Percentiles rank a stretch among this genome's conserved stretches.
These are phyloP conservation scores for Antheraea assamensis DNA, from an alignment of 2,888 invertebrate genomes.

Conservation along the genomic window DNA sequence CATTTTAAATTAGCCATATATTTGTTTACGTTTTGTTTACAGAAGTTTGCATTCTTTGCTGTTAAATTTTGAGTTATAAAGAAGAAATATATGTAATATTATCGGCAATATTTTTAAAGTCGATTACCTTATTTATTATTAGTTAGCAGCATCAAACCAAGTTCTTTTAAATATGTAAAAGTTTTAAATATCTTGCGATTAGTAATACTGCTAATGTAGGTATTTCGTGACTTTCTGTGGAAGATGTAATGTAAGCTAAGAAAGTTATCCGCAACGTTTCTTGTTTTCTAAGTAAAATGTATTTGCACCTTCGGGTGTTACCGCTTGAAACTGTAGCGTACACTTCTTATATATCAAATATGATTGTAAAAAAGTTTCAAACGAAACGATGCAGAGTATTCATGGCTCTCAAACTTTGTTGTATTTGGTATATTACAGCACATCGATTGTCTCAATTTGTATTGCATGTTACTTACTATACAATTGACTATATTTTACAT, in stretches of 20 bases:
- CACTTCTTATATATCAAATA: not conserved
- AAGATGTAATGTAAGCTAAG: not conserved
- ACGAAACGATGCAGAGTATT: not conserved
- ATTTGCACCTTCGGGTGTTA: not conserved
- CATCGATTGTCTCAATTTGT: not conserved
- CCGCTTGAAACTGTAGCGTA: not conserved
- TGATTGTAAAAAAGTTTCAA: not conserved
- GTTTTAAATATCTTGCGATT: not conserved
- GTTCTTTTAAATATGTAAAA: no score
- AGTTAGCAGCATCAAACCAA: no score
- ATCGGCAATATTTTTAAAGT: no score
- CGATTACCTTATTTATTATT: no score
- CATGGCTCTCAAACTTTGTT: not conserved
- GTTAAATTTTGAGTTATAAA: no score
- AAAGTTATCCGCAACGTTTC: not conserved
- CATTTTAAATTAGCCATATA: no score
- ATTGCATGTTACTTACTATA: not conserved
- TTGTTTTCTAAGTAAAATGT: not conserved
- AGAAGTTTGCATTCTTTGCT: no score
- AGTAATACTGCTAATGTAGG: not conserved
- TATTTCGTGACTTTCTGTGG: not conserved
- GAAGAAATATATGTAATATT: no score
- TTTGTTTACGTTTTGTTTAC: no score
- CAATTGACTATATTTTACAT: no score
- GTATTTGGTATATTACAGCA: not conserved